Percentiles rank a stretch among this genome's conserved stretches.
Evolutionary conservation across 2,797 vertebrate genomes (phyloP).

Genomic region (Odontamblyopus rebecca): DNA sequence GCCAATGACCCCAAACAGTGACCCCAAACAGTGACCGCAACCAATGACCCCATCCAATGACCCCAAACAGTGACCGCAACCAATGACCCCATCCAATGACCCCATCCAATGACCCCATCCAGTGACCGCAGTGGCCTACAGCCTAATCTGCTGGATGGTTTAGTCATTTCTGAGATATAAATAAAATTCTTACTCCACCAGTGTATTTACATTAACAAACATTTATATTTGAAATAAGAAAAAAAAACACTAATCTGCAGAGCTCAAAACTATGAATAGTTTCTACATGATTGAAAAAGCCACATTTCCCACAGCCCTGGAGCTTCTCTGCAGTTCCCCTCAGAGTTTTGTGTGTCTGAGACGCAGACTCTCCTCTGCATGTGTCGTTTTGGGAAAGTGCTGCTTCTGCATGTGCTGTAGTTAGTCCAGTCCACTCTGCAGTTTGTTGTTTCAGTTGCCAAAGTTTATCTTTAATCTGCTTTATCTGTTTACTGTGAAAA

Average conservation of each 20-base stretch:
- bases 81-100: too few species aligned
- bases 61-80: too few species aligned
- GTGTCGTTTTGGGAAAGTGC: background rate
- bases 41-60: too few species aligned
- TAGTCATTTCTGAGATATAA: background rate
- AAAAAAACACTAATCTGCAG: background rate
- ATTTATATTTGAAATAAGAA: background rate
- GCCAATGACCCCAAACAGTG: too few species aligned
- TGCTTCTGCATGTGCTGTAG: slow-evolving; percentile 9
- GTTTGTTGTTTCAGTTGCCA: background rate
- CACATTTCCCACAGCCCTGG: slow-evolving; percentile 29
- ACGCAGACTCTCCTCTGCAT: slow-evolving; percentile 52
- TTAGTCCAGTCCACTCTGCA: background rate
- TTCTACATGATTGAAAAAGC: background rate
- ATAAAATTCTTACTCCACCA: background rate
- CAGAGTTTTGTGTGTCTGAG: slow-evolving; percentile 55
- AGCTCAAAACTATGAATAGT: background rate
- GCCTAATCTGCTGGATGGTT: too few species aligned
- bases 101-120: too few species aligned
- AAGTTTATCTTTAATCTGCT: background rate
- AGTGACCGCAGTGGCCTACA: too few species aligned
- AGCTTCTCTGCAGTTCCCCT: slow-evolving; percentile 35
- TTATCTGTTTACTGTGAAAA: background rate
- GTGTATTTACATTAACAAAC: background rate
- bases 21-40: too few species aligned